phyloP scores from a whole-genome alignment of 1,140 invertebrate species.

The Theocolax elegans region DNA sequence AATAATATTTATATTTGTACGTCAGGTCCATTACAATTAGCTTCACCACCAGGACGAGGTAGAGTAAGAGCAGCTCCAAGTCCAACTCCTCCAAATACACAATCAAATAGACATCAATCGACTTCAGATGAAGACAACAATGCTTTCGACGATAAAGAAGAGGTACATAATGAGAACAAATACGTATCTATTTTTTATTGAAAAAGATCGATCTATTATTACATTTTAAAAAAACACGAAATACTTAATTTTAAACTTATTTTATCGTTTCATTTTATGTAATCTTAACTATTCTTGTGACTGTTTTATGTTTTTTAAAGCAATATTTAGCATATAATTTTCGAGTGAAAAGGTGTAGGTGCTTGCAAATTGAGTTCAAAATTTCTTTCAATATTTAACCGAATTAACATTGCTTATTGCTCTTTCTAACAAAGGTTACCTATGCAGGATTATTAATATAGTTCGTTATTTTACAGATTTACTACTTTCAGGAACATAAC shows the following conservation, averaged over 20 bases:
- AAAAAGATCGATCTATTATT: neutral
- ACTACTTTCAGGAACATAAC: constrained; percentile 63
- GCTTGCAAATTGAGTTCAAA: too few relatives aligned
- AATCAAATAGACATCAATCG: constrained; percentile 55
- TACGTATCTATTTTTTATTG: too few relatives aligned
- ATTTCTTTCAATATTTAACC: too few relatives aligned
- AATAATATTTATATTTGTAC: neutral
- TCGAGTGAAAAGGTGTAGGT: too few relatives aligned
- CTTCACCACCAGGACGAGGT: constrained; percentile 62
- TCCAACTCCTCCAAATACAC: constrained; percentile 62
- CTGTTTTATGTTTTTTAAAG: too few relatives aligned
- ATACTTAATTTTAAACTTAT: too few relatives aligned
- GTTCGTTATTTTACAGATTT: constrained; percentile 56
- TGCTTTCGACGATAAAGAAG: constrained; percentile 59
- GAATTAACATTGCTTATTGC: too few relatives aligned
- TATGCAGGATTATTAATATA: constrained; percentile 1
- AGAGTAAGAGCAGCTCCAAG: constrained; percentile 67
- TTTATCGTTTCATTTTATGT: too few relatives aligned
- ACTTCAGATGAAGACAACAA: constrained; percentile 64
- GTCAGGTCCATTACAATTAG: constrained; percentile 55
- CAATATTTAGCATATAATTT: too few relatives aligned
- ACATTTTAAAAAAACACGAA: too few relatives aligned
- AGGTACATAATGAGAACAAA: constrained; percentile 52
- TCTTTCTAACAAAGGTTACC: too few relatives aligned
- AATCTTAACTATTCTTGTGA: too few relatives aligned